These are phyloP conservation scores for Prochilodus magdalenae DNA, from an alignment of 2,113 vertebrate species.

Conservation along the genomic window DNA sequence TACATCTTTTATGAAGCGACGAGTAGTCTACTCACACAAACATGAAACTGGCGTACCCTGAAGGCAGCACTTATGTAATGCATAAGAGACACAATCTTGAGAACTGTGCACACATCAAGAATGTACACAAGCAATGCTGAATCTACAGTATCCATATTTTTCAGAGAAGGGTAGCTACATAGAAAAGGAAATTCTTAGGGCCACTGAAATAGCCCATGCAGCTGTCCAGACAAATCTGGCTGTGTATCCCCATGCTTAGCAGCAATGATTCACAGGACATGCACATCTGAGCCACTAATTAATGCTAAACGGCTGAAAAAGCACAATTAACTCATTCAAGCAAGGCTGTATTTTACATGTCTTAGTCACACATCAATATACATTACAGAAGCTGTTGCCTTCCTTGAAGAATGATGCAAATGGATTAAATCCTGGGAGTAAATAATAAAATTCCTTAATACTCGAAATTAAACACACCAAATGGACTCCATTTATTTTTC, in stretches of 20 bases:
- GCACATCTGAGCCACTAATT: conserved; percentile 1
- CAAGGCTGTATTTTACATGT: background rate
- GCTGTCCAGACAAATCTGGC: conserved; percentile 52
- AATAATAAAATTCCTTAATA: no score
- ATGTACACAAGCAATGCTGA: background rate
- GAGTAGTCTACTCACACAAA: background rate
- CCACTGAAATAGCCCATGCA: conserved; percentile 59
- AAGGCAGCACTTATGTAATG: background rate
- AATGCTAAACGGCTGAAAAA: background rate
- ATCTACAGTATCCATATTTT: background rate
- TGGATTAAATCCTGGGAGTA: background rate
- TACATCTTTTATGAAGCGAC: background rate
- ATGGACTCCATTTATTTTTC: no score
- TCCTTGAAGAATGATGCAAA: background rate
- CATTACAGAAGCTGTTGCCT: background rate
- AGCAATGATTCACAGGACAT: background rate
- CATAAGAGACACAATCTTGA: background rate
- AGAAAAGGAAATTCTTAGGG: background rate
- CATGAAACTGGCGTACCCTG: background rate
- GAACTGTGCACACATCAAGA: background rate
- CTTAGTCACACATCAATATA: background rate
- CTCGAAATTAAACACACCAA: no score
- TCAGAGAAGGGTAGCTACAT: background rate
- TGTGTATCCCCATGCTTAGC: background rate
- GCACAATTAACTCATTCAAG: background rate